Evolutionary conservation across 2,797 vertebrate species (phyloP).

Genomic region (Xerus rutilus): DNA sequence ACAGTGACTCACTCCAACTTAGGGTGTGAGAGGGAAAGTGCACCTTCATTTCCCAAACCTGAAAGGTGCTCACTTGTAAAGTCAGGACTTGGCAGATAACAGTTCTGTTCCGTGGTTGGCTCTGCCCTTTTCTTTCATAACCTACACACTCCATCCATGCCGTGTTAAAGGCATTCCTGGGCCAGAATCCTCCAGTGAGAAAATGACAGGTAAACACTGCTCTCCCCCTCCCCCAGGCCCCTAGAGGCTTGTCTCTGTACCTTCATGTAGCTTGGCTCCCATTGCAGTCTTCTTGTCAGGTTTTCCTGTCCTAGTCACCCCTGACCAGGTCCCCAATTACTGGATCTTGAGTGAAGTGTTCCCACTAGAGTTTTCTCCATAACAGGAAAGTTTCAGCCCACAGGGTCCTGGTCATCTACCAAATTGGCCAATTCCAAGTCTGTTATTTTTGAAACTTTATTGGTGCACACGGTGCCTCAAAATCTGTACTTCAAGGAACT

Average conservation of each 20-base stretch:
- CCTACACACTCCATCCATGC: too few relatives aligned
- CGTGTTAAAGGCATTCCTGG: neutral
- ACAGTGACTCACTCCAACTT: conserved; percentile 50
- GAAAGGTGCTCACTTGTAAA: conserved; percentile 47
- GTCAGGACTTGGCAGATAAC: too few relatives aligned
- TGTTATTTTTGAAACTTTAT: neutral
- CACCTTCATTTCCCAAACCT: neutral
- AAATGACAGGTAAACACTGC: neutral
- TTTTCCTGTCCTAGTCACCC: neutral
- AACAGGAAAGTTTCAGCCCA: neutral
- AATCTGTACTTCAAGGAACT: neutral
- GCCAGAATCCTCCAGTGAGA: neutral
- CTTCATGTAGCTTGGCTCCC: neutral
- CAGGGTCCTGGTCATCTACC: neutral
- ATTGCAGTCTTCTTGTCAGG: neutral
- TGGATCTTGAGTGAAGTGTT: neutral
- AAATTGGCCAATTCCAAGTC: neutral
- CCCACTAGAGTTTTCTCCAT: neutral
- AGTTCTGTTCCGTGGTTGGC: neutral
- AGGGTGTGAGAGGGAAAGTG: conserved; percentile 44
- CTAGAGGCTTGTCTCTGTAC: neutral
- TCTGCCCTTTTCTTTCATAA: neutral
- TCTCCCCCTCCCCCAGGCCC: neutral
- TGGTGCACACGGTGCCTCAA: neutral
- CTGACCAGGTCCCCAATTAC: neutral